Evolutionary conservation across 1,140 invertebrate species (phyloP).

Genomic region (Planococcus citri): DNA sequence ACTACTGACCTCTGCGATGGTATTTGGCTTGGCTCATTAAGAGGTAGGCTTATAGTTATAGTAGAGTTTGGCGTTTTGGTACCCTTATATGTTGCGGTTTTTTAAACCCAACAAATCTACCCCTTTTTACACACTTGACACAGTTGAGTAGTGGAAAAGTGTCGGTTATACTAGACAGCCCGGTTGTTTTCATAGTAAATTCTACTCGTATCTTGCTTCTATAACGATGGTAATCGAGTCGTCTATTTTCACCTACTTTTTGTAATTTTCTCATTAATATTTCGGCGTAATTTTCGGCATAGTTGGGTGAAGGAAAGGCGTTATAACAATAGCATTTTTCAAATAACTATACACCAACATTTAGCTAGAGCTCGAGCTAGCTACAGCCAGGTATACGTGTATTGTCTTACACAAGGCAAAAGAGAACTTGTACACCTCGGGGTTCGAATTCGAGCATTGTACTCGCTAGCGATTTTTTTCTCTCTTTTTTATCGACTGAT

Average conservation of each 20-base stretch:
- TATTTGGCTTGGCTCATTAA: no score
- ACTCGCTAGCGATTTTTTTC: no score
- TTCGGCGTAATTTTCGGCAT: neutral
- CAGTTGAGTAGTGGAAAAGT: neutral
- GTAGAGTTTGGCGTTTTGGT: neutral
- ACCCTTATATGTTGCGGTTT: neutral
- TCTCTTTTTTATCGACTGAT: no score
- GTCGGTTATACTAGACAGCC: neutral
- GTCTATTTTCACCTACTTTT: neutral
- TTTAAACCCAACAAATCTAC: neutral
- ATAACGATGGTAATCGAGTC: neutral
- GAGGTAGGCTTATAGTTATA: no score
- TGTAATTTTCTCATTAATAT: conserved; percentile 1
- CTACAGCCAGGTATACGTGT: no score
- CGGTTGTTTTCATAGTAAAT: no score
- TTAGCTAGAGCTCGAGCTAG: no score
- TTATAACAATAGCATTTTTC: neutral
- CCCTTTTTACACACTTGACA: neutral
- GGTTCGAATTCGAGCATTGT: no score
- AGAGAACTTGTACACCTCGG: no score
- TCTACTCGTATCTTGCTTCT: no score
- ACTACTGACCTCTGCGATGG: no score
- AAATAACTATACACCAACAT: neutral
- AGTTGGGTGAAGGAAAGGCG: conserved; percentile 5
- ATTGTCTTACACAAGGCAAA: no score